Base-by-base conservation (phyloP, 2,888 invertebrate genomes). In the Ophion ellenae region DNA sequence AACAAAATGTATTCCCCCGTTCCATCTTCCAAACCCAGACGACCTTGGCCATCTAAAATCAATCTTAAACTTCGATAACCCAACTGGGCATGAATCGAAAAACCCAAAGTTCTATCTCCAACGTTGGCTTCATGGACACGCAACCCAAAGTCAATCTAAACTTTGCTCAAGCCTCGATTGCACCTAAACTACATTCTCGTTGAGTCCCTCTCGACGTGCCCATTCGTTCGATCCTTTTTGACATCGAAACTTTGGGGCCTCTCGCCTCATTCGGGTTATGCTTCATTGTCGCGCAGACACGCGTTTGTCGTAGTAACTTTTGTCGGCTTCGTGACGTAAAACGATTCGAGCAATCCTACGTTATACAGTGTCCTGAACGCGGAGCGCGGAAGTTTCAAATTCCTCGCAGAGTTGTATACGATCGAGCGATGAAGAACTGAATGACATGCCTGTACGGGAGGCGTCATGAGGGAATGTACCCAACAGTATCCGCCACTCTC, bases 401-500 rank as follows among this genome's bases (percentile, higher is more conserved):
- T 85, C 80, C 81, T 79, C 74, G 40, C 45, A 79, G 73, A 47
- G 80, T 47, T 53, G 53, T 53, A 17, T 17, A 80, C 73, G 71
- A 76, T 74, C 67, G 79, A 83, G 84, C 79, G 85, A 83, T 85
- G 84, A 86, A 86, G 85, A 82, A 81, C 79, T 81, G 53, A 53
- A 73, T 83, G 74, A 83, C 36, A 70, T 75, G 74, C 82, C 69
- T 82, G 32, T 57, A 63, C 66, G n/a, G 24, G 47, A 64, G 70
- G 71, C 82, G 79, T 85, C 85, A 76, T 40, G 80, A 80, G 83
- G 83, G 79, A 87, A 85, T 84, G 81, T 85, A 78, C 81, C 73
- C 86, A 83, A 40, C 83, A 77, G 76, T 78, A 89, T 89, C 89
- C 89, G 87, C 87, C 87, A 89, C 88, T 89, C 88, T 89, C 87